A percentile compares a stretch with the other conserved stretches of the same genome.
These are phyloP conservation scores for Caradrina kadenii DNA, from an alignment of 2,888 invertebrate species.

Conservation along the genomic window DNA sequence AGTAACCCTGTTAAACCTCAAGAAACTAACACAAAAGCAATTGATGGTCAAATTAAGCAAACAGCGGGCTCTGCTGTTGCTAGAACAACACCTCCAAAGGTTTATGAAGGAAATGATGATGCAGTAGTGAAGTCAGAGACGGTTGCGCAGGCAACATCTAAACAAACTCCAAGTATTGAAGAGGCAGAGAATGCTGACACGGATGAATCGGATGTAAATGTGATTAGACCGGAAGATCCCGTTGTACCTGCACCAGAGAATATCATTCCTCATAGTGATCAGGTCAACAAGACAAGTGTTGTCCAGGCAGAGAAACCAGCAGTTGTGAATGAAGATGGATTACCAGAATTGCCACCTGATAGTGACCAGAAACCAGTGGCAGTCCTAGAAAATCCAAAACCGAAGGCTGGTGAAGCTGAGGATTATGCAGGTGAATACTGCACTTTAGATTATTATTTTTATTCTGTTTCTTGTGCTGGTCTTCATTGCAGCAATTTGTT, in stretches of 20 bases:
- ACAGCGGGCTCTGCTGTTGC: slow-evolving; percentile 34
- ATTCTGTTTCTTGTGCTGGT: not conserved
- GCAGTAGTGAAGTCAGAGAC: slow-evolving; percentile 31
- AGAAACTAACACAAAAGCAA: slow-evolving; percentile 26
- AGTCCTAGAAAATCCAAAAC: slow-evolving; percentile 61
- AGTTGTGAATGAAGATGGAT: slow-evolving; percentile 22
- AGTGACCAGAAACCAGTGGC: slow-evolving; percentile 58
- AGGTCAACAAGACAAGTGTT: slow-evolving; percentile 38
- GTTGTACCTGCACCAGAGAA: slow-evolving; percentile 28
- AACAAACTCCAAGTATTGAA: slow-evolving; percentile 27
- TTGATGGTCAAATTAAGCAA: slow-evolving; percentile 41
- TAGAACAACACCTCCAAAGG: slow-evolving; percentile 45
- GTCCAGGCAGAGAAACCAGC: slow-evolving; percentile 41
- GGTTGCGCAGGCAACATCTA: slow-evolving; percentile 30
- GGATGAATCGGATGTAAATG: slow-evolving; percentile 41
- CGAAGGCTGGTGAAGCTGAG: slow-evolving; percentile 39
- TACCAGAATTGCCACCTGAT: slow-evolving; percentile 41
- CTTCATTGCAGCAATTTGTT: not conserved
- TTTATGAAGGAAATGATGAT: slow-evolving; percentile 1
- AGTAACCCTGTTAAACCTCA: slow-evolving; percentile 30
- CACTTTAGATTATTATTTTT: not conserved
- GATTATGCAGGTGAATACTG: slow-evolving; percentile 66
- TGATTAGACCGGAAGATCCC: slow-evolving; percentile 24
- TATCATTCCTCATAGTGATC: slow-evolving; percentile 17
- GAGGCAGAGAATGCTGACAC: not conserved